Evolutionary conservation across 2,113 vertebrate species (phyloP), one percentile per base, ranked within the genome.

Genomic region (Enhydra lutris): DNA sequence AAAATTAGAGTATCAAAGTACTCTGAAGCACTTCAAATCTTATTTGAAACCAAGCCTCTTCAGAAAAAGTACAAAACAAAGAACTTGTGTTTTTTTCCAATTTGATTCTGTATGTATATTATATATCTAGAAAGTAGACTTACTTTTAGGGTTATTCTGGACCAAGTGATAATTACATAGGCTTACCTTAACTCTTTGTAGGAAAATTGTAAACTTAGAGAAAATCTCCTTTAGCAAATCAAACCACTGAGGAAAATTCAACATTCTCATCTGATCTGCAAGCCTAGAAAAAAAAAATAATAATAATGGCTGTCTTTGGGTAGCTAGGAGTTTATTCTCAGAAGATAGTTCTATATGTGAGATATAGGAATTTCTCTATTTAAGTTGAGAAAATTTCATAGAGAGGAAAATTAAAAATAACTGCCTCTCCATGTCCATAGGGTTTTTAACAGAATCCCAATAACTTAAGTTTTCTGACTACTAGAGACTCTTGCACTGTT

Each of bases 231-330:
- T 99, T 97, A 99, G 98, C 76, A 99, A 98, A 97, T 99, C 99
- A 96, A 99, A 99, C 99, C 99, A 99, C 98, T 99, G 99, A 97
- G 98, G 99, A 97, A 99, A 99, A 95, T 99, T 99, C 99, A 99
- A 99, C 99, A 99, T 98, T 94, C 99, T 99, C 99, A 99, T 99
- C 98, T 99, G 99, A 97, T 99, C 99, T 57, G 99, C 99, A 92
- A 99, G 99, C 98, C 99, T 99, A 83, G 57, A 5, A 7, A 15
- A 50, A 73, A 92, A 95, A 29, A 98, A 95, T 74, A 81, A 89
- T 83, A 94, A 96, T 0, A 21, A 55, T 82, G 29, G 96, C n/a
- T 47, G 18, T 93, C n/a, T 95, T 57, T 91, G 47, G 45, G 36
- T 3, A 87, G 10, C 42, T 81, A 90, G 18, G 34, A 93, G 5